phyloP scores from a whole-genome alignment of 2,888 invertebrate genomes.

The Camponotus fellah region DNA sequence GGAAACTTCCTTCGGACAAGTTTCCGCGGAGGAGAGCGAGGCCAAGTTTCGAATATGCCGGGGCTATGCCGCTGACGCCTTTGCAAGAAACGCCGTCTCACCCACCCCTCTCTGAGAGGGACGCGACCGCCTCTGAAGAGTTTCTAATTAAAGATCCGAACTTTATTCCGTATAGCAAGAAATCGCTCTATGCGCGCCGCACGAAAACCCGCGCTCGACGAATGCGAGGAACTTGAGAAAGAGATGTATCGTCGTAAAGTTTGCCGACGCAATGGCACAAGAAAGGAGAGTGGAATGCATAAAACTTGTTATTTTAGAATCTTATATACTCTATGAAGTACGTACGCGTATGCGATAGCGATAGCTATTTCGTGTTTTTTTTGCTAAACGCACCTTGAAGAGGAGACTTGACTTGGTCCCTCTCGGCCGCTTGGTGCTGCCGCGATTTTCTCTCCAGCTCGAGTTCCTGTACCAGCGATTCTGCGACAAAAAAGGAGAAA shows the following conservation, averaged over 20 bases:
- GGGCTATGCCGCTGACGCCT: slow-evolving; percentile 79
- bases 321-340: slow-evolving; percentile 2
- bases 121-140: slow-evolving; percentile 71
- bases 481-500: slow-evolving; percentile 87
- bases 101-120: slow-evolving; percentile 57
- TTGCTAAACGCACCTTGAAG: slow-evolving; percentile 89
- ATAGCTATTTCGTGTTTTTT: slow-evolving; percentile 51
- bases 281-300: too few species aligned
- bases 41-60: slow-evolving; percentile 81
- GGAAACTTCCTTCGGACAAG: slow-evolving; percentile 79
- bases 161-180: slow-evolving; percentile 77
- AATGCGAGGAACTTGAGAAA: slow-evolving; percentile 19
- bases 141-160: slow-evolving; percentile 85
- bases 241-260: not conserved
- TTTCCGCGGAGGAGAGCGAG: slow-evolving; percentile 72
- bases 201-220: slow-evolving; percentile 24
- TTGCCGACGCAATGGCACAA: not conserved
- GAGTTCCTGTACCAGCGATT: slow-evolving; percentile 93
- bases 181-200: slow-evolving; percentile 60
- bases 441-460: slow-evolving; percentile 95
- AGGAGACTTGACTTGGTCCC: slow-evolving; percentile 94
- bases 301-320: not conserved
- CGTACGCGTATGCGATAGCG: not conserved
- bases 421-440: slow-evolving; percentile 92
- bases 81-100: slow-evolving; percentile 67